Conservation (phyloP, 2,113 vertebrate genomes). For the Lipophrys pholis region DNA sequence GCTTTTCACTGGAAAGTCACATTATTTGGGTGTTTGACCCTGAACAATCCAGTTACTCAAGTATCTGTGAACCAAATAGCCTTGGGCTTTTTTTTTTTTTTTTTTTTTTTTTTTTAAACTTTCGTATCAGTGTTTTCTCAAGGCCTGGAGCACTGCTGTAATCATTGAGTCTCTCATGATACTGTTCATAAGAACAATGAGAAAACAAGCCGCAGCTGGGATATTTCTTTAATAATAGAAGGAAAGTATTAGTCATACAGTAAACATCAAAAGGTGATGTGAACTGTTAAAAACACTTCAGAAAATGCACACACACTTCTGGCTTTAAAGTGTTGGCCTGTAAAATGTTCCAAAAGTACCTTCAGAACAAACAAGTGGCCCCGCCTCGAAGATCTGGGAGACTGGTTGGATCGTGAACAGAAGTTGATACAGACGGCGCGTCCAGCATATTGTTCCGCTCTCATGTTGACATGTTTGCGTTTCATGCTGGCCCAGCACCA, state of each 20-base stretch:
- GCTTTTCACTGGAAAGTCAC: conserved; percentile 6
- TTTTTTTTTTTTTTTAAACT: background rate
- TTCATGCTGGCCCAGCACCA: conserved; percentile 43
- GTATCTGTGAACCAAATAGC: conserved; percentile 46
- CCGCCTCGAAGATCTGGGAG: too few relatives aligned
- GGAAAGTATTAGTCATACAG: too few relatives aligned
- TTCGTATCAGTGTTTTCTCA: conserved; percentile 56
- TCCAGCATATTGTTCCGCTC: background rate
- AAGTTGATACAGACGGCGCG: background rate
- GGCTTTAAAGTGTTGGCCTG: too few relatives aligned
- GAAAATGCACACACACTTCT: too few relatives aligned
- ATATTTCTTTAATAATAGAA: background rate
- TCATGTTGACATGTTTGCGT: conserved; percentile 56
- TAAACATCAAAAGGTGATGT: too few relatives aligned
- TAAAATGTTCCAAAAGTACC: too few relatives aligned
- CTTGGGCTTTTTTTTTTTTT: conserved; percentile 27
- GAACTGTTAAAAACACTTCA: too few relatives aligned
- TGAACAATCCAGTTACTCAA: conserved; percentile 29
- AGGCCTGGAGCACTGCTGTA: conserved; percentile 17
- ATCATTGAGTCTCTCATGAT: conserved; percentile 45
- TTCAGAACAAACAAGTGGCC: too few relatives aligned
- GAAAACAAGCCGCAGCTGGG: background rate
- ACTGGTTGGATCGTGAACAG: background rate
- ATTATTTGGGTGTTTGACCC: conserved; percentile 35
- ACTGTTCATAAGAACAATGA: conserved; percentile 1